Evolutionary conservation across 2,888 invertebrate genomes (phyloP), one percentile per base, ranked within the genome.

Genomic region (Pogonocherus hispidulus): DNA sequence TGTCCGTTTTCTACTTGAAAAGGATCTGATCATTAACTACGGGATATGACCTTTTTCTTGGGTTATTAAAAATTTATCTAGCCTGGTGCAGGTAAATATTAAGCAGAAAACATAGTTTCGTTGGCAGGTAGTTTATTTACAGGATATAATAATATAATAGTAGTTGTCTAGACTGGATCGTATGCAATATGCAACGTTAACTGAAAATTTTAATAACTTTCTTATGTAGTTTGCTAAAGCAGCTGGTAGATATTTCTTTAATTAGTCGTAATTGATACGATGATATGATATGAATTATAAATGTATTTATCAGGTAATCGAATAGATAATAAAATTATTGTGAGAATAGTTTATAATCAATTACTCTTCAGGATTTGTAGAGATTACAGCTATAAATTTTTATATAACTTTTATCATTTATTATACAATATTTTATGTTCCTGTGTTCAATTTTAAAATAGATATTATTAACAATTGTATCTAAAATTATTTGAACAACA

Each of bases 1-100:
- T 65, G 65, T 64, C 44, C n/a, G 51, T 49, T 51, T 44, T 18
- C 49, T 49, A 49, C 60, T 64, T 52, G 54, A 68, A 22, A 47
- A 51, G 66, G 66, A 66, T 66, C 65, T 55, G 49, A 67, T 66
- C 47, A 52, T 57, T 67, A 63, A 59, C 57, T 57, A 56, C 23
- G 54, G 27, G 63, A 69, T 55, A 54, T 52, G 60, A 44, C 19
- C 27, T 46, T 56, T 51, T 23, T 62, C 44, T 44, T 22, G 27
- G 22, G 11, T 49, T 52, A 52, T 52, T 41, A 57, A 57, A 57
- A 46, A 22, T 44, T 16, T 16, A 20, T 11, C 19, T 52, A 27
- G 51, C 52, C 11, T 19, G 11, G 32, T 19, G n/a, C 19, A 8
- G 52, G 32, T 52, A 16, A n/a, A 16, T 51, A 22, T 27, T n/a